These are phyloP conservation scores for Scrobipalpa atriplicella DNA, from an alignment of 2,888 invertebrate genomes.

Conservation along the genomic window DNA sequence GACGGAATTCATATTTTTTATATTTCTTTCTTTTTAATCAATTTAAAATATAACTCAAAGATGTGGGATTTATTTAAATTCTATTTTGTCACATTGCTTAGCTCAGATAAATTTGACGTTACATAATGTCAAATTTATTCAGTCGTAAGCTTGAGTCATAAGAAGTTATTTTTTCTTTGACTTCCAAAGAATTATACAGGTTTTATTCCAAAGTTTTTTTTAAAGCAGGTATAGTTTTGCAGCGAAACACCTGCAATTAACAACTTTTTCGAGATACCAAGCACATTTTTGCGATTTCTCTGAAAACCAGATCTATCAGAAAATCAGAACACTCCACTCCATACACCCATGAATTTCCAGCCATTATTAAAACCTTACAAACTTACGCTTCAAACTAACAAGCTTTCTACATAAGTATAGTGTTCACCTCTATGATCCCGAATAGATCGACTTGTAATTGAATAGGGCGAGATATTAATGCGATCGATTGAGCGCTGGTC, in stretches of 20 bases:
- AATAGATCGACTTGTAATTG: slow-evolving; percentile 34
- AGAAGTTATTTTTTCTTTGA: no score
- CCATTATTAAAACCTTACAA: slow-evolving; percentile 11
- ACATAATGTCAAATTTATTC: no score
- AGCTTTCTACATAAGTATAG: slow-evolving; percentile 23
- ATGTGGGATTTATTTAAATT: no score
- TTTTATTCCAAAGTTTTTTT: no score
- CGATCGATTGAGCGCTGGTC: slow-evolving; percentile 36
- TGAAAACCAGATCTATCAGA: slow-evolving; percentile 2
- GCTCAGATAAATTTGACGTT: no score
- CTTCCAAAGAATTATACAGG: no score
- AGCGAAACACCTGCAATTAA: no score
- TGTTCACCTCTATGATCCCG: slow-evolving; percentile 30
- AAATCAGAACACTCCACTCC: not conserved
- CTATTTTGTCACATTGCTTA: no score
- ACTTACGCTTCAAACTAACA: slow-evolving; percentile 14
- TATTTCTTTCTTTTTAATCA: no score
- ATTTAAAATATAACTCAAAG: no score
- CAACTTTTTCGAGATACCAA: not conserved
- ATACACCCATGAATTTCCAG: not conserved
- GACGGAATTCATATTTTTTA: no score
- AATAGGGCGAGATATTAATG: slow-evolving; percentile 35
- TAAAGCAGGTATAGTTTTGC: not conserved
- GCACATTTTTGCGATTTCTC: slow-evolving; percentile 2
- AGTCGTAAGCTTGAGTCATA: no score